phyloP scores from a whole-genome alignment of 2,113 vertebrate species.

The Toxostoma redivivum region DNA sequence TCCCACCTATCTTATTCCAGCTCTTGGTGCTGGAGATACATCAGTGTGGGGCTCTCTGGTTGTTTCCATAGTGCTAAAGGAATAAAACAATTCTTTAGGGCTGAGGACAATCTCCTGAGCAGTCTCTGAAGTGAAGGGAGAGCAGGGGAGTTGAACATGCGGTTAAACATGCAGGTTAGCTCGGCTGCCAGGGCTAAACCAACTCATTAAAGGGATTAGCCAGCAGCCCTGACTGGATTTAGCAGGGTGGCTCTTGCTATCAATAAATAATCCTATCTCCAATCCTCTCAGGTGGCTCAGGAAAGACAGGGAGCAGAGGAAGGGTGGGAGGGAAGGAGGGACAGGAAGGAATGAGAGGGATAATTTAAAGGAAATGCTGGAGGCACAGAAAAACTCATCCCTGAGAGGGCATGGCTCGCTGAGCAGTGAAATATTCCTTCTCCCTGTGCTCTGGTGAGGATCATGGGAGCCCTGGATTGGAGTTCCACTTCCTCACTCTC shows the following conservation, averaged over 20 bases:
- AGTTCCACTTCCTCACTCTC: background rate
- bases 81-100: background rate
- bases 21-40: background rate
- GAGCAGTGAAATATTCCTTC: background rate
- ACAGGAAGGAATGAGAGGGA: background rate
- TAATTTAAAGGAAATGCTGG: background rate
- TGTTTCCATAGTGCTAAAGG: background rate
- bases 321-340: background rate
- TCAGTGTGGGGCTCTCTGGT: accelerated
- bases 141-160: background rate
- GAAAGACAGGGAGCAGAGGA: background rate
- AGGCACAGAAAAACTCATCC: background rate
- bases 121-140: background rate
- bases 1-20: background rate
- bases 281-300: background rate
- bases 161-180: background rate
- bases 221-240: constrained; percentile 18
- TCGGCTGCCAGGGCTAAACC: background rate
- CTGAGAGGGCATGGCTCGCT: background rate
- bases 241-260: constrained; percentile 2
- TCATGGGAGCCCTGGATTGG: background rate
- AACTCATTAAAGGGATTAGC: constrained; percentile 50
- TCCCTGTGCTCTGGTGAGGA: background rate
- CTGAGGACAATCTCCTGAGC: background rate
- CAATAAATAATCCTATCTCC: constrained; percentile 27